Conservation (phyloP, 2,797 vertebrate genomes). For the Holocentrus rufus region DNA sequence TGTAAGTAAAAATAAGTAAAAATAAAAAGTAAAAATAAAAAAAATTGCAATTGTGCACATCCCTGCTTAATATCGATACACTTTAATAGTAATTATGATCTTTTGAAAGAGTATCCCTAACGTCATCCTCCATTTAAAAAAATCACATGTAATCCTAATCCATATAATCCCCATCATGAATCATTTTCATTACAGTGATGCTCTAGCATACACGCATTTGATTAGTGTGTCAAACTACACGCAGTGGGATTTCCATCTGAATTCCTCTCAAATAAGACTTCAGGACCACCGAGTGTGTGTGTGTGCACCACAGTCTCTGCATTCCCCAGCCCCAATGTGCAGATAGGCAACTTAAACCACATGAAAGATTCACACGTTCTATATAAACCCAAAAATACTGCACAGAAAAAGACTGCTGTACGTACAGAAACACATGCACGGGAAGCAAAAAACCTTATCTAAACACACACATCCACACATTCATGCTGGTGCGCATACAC, state of each 20-base stretch:
- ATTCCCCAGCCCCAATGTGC: neutral
- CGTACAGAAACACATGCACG: neutral
- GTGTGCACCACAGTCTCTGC: neutral
- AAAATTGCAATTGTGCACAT: constrained; percentile 14
- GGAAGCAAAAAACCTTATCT: constrained; percentile 4
- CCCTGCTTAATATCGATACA: constrained; percentile 38
- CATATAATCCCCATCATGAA: constrained; percentile 57
- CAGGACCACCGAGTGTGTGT: neutral
- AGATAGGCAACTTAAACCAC: constrained; percentile 7
- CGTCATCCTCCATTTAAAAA: constrained; percentile 41
- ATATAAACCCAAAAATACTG: neutral
- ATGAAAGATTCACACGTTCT: neutral
- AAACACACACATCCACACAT: constrained; percentile 20
- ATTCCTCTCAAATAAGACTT: too few relatives aligned
- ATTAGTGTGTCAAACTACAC: constrained; percentile 30
- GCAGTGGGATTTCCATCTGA: neutral
- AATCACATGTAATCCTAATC: constrained; percentile 64
- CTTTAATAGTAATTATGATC: constrained; percentile 40
- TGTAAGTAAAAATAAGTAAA: too few relatives aligned
- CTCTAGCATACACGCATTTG: constrained; percentile 3
- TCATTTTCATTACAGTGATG: constrained; percentile 52
- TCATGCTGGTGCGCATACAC: neutral
- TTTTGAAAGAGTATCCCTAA: constrained; percentile 44
- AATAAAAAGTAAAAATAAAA: too few relatives aligned
- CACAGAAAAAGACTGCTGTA: neutral